Base-by-base conservation (phyloP, 2,797 vertebrate genomes). In the Syngnathus rostellatus region DNA sequence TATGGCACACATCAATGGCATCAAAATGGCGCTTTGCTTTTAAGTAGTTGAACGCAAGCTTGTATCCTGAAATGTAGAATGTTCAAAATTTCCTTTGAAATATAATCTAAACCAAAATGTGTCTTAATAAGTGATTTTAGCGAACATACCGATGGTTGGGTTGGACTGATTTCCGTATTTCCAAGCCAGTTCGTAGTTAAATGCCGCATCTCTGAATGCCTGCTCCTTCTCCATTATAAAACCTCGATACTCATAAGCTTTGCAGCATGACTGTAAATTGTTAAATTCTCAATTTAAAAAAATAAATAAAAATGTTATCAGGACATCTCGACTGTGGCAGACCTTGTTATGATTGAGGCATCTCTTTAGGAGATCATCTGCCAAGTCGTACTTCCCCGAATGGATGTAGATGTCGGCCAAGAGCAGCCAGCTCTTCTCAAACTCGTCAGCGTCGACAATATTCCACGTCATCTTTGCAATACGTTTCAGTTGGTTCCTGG, bases 221-320 rank as follows among this genome's bases (percentile, higher is more conserved):
- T 97, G 96, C 65, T 98, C 97, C 71, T 98, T 99, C 84, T 99
- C 97, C 96, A 98, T 96, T 67, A 99, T 97, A 81, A 97, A 98
- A 58, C 97, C 97, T 87, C 94, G 92, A 81, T 99, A 99, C 86
- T 99, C 96, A 70, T 98, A 97, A 21, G 95, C 96, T 88, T 99
- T 99, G 87, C 94, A 96, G 86, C 96, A 97, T 2, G 97, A 98
- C 97, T 99, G 73, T 23, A 45, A 7, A 62, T 19, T 9, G 31
- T 59, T 19, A 19, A 38, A 19, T 37, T 38, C 19, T 40, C 40
- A 0, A n/a, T 31, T 31, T 31, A 31, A 31, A 31, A 31, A 31
- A 31, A 31, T 31, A 31, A 31, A 31, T 31, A 31, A 31, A 31
- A 31, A 31, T 31, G 31, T 31, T 31, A 31, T 31, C 31, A 31